Evolutionary conservation across 35 echinoderm and acorn worm genomes (phyloP).

Genomic region (Eucidaris tribuloides): DNA sequence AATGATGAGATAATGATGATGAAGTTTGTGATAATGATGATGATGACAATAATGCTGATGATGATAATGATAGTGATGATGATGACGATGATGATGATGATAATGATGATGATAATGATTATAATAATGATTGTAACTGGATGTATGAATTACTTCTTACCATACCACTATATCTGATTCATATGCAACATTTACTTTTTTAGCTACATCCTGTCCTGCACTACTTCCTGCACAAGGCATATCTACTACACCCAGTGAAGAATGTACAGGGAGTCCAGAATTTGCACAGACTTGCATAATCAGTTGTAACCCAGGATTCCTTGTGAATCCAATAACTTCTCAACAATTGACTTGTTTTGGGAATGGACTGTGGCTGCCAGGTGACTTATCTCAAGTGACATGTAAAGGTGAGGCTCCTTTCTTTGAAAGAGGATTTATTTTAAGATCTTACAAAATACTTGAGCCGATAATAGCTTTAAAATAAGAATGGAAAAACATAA

Average conservation of each 20-base stretch:
- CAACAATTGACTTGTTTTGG: not conserved
- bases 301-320: not conserved
- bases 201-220: not conserved
- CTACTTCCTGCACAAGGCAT: not conserved
- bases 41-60: too few relatives aligned
- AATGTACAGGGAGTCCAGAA: not conserved
- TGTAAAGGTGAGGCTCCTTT: conserved; percentile 1
- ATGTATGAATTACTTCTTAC: too few relatives aligned
- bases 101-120: too few relatives aligned
- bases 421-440: too few relatives aligned
- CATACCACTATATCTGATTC: not conserved
- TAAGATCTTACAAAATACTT: too few relatives aligned
- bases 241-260: not conserved
- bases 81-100: too few relatives aligned
- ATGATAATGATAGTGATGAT: too few relatives aligned
- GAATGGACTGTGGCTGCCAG: not conserved
- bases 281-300: not conserved
- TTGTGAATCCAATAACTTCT: not conserved
- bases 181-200: not conserved
- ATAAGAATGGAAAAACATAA: too few relatives aligned
- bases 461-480: too few relatives aligned
- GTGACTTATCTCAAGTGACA: not conserved
- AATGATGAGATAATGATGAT: too few relatives aligned
- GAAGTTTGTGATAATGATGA: too few relatives aligned
- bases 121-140: too few relatives aligned